phyloP scores from a whole-genome alignment of 2,888 invertebrate genomes.

The Tigriopus californicus region DNA sequence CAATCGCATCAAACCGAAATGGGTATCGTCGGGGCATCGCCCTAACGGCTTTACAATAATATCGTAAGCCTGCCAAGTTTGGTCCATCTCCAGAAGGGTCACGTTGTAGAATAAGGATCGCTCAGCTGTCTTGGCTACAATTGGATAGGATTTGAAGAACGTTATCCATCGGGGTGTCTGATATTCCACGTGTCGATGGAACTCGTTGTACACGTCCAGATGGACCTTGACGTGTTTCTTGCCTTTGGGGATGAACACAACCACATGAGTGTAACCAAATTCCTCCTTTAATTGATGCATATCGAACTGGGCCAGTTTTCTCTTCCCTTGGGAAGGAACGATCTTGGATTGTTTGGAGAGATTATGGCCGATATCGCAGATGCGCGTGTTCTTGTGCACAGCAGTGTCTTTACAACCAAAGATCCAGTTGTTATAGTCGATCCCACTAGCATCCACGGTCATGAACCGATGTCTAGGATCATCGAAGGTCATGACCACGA shows the following conservation, averaged over 20 bases:
- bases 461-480: slow-evolving; percentile 33
- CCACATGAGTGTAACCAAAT: slow-evolving; percentile 42
- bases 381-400: slow-evolving; percentile 20
- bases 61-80: slow-evolving; percentile 40
- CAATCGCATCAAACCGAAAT: slow-evolving; percentile 1
- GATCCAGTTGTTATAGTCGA: slow-evolving; percentile 52
- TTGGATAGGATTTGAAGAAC: slow-evolving; percentile 20
- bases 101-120: slow-evolving; percentile 42
- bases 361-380: slow-evolving; percentile 37
- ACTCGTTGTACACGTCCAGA: slow-evolving; percentile 17
- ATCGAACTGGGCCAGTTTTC: slow-evolving; percentile 37
- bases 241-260: slow-evolving; percentile 39
- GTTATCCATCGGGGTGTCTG: slow-evolving; percentile 15
- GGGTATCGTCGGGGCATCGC: background rate
- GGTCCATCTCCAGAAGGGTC: slow-evolving; percentile 36
- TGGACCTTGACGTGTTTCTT: slow-evolving; percentile 18
- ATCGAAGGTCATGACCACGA: background rate
- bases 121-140: slow-evolving; percentile 36
- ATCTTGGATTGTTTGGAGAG: slow-evolving; percentile 38
- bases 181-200: slow-evolving; percentile 14
- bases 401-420: slow-evolving; percentile 2
- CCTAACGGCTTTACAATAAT: slow-evolving; percentile 39
- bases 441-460: slow-evolving; percentile 45
- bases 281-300: slow-evolving; percentile 40
- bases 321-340: slow-evolving; percentile 32